These are phyloP conservation scores for Tyrannus savana DNA, from an alignment of 2,113 vertebrate species.

Conservation along the genomic window DNA sequence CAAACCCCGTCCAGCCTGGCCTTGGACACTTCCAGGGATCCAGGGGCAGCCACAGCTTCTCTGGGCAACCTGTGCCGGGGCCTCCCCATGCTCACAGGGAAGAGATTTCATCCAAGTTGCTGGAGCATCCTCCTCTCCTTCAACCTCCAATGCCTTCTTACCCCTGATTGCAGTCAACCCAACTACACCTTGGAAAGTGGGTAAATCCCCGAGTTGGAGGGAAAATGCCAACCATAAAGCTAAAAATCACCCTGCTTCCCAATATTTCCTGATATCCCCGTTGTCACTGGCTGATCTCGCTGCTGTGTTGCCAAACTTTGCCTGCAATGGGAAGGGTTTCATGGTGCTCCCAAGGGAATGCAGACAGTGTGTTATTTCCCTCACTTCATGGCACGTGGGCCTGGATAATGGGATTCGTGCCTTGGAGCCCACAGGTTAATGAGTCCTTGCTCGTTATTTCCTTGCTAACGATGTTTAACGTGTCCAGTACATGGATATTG, in stretches of 20 bases:
- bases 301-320: neutral
- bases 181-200: rapidly evolving
- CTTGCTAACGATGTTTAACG: neutral
- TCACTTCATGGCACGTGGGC: neutral
- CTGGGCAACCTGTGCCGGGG: neutral
- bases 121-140: neutral
- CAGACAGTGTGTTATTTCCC: rapidly evolving
- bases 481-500: neutral
- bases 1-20: neutral
- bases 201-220: neutral
- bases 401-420: conserved; percentile 23
- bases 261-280: rapidly evolving
- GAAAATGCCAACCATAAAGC: neutral
- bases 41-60: neutral
- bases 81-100: neutral
- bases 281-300: rapidly evolving
- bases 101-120: neutral
- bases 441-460: neutral
- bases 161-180: neutral
- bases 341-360: neutral
- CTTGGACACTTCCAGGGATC: neutral
- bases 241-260: rapidly evolving
- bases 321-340: neutral
- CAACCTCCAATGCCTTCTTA: neutral
- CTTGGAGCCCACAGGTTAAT: conserved; percentile 31